phyloP scores from a whole-genome alignment of 2,113 vertebrate species.

The Struthio camelus region DNA sequence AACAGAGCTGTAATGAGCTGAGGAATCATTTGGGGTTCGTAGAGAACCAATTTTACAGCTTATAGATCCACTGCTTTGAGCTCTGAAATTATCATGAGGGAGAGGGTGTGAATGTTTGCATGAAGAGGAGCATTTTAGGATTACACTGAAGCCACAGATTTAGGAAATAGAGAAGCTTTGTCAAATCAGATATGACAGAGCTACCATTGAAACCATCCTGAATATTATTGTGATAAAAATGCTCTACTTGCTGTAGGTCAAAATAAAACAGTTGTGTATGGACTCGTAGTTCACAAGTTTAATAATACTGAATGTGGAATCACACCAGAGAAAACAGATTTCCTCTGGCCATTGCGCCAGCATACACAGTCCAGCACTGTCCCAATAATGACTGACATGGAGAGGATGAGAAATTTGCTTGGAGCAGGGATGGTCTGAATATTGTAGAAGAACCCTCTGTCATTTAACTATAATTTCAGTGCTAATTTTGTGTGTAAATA shows the following conservation, averaged over 20 bases:
- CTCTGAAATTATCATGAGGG: background rate
- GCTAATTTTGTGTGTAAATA: background rate
- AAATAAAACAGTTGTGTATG: background rate
- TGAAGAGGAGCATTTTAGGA: background rate
- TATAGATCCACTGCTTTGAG: background rate
- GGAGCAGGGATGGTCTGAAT: background rate
- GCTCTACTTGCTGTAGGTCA: background rate
- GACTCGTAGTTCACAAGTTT: background rate
- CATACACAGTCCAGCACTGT: background rate
- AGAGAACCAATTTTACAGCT: background rate
- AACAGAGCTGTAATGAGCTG: background rate
- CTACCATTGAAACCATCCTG: background rate
- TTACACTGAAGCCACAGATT: background rate
- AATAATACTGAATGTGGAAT: background rate
- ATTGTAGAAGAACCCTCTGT: background rate
- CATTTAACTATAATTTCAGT: background rate
- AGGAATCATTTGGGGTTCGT: background rate
- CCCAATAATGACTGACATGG: background rate
- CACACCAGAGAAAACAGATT: background rate
- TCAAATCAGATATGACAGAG: background rate
- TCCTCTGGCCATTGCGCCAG: background rate
- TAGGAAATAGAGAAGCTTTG: background rate
- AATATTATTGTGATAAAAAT: background rate
- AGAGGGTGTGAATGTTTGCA: background rate
- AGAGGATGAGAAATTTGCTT: background rate